Base-by-base conservation (phyloP, 2,888 invertebrate genomes). In the Bombylius major region DNA sequence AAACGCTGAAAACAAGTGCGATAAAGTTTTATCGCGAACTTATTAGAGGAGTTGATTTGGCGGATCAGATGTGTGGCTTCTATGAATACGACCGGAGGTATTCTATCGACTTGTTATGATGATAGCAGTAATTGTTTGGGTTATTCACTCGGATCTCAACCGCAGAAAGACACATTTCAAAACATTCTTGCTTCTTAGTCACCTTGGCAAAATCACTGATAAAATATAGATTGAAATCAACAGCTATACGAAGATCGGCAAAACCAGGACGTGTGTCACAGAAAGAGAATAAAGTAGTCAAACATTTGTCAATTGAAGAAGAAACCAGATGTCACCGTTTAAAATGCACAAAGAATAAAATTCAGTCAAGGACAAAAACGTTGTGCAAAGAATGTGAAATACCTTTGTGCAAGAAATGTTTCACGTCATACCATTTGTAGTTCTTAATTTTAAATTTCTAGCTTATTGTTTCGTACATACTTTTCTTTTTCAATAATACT, bases 11-110 rank as follows among this genome's bases (percentile, higher is more conserved):
- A 13, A 12, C 39, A 42, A 47, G 46, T 48, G 51, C 53, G 46
- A 59, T 59, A 44, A 48, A 53, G 13, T 56, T 51, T 48, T 58
- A 60, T 45, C 52, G 56, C 50, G 53, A 49, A 9, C 55, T 58
- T 47, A 58, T 56, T 51, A 50, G 53, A 53, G 55, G 59, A 14
- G 54, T 60, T 32, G 54, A 59, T 44, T 39, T 57, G 4, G 55
- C 58, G 42, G 60, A 61, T 50, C 58, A 60, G 54, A 56, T 55
- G 47, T 51, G 53, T 47, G 55, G 50, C 23, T 14, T 58, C 6
- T 56, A 59, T 51, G 55, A 56, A 39, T 48, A 51, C 11, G 54
- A 57, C 44, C 48, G 58, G 5, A 57, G 13, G 47, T 44, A 42
- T 59, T 60, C 51, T 59, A 53, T 51, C 51, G 47, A 51, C 47